Base-by-base conservation (phyloP, 1,140 invertebrate species). In the Drosophila truncata region DNA sequence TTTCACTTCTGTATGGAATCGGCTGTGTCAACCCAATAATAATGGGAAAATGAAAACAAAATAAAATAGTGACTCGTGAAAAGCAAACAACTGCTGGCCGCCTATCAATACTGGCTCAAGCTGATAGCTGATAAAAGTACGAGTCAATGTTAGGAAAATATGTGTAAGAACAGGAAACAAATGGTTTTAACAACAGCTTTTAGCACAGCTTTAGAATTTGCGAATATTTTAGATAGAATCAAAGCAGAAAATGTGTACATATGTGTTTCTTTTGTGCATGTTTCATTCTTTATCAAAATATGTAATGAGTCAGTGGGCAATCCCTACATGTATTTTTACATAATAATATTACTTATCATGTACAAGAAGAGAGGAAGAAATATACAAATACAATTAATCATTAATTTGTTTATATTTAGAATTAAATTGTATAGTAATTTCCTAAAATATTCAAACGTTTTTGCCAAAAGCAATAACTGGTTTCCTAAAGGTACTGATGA, bases 101-200 rank as follows among this genome's bases (percentile, higher is more conserved):
- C 27, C 31, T 44, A 50, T 73, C 57, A 73, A 35, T 44, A 29
- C 16, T 35, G 44, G 29, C 37, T 46, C 37, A 44, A 37, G 7
- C 23, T 16, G 18, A 50, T 61, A 35, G 47, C 71, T 46, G 69
- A 74, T 74, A 62, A 52, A 46, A 35, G 1, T 5, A 13, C 41
- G n/a, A 59, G n/a, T 69, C 41, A 46, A 49, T 35, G 71, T 23
- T 54, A 35, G 39, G 29, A 33, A 63, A 74, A 74, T 74, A 74
- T 41, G 52, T 33, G 25, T 41, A 41, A 72, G 13, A 29, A 25
- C 16, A 33, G 23, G 25, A 31, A 47, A 66, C 29, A 18, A 67
- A 37, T 35, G 18, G 23, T n/a, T 42, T 18, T 27, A 49, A 9
- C 20, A 31, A 33, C 18, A 58, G 20, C 10, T 7, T 5, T 7